These are phyloP conservation scores for Oryzias sinensis DNA, from an alignment of 2,797 vertebrate species.

Conservation along the genomic window DNA sequence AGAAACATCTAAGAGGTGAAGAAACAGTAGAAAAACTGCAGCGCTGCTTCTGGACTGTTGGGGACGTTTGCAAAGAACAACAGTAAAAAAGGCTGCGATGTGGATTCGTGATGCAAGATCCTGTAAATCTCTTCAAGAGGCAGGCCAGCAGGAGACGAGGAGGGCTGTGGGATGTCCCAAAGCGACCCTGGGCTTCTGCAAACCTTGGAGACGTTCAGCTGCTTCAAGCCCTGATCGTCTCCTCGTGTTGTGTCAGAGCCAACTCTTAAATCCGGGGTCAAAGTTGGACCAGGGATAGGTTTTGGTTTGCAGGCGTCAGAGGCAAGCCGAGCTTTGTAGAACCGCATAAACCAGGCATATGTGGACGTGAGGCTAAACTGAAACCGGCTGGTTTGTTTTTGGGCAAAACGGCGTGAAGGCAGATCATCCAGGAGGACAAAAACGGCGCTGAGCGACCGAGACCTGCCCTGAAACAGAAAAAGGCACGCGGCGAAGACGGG, in stretches of 20 bases:
- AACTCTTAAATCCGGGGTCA: background rate
- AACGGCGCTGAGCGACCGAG: slow-evolving; percentile 12
- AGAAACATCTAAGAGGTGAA: background rate
- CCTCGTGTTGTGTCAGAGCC: no score
- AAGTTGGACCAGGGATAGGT: background rate
- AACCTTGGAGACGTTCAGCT: no score
- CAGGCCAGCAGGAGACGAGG: background rate
- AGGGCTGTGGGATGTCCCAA: background rate
- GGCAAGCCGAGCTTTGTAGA: slow-evolving; percentile 10
- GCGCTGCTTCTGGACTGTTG: background rate
- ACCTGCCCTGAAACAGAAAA: slow-evolving; percentile 42
- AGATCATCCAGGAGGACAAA: slow-evolving; percentile 35
- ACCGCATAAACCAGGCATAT: slow-evolving; percentile 51
- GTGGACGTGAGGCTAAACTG: slow-evolving; percentile 30
- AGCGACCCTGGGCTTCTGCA: no score
- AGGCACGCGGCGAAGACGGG: slow-evolving; percentile 60
- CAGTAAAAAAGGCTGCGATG: background rate
- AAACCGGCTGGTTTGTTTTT: slow-evolving; percentile 45
- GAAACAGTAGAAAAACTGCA: background rate
- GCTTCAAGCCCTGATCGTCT: no score
- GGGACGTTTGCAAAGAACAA: background rate
- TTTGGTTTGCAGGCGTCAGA: slow-evolving; percentile 14
- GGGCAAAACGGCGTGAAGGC: slow-evolving; percentile 43
- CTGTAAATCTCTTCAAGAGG: slow-evolving; percentile 23
- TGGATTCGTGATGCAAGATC: background rate